Conservation (phyloP, 2,888 invertebrate genomes). For the Kuschelorhynchus macadamiae region DNA sequence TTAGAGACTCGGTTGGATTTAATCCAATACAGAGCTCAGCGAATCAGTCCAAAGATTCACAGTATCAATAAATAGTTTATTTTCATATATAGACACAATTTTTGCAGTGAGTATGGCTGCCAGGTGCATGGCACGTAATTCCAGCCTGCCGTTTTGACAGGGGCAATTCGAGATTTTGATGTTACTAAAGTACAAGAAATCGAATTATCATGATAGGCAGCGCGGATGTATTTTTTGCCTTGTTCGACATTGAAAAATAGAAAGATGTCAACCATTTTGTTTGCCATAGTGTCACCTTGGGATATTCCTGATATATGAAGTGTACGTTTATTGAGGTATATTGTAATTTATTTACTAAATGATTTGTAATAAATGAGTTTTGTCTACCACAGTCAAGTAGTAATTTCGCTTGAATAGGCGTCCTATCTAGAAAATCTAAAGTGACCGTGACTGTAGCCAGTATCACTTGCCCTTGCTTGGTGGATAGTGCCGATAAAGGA, state of each 20-base stretch:
- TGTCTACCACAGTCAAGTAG: slow-evolving; percentile 40
- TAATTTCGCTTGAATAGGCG: slow-evolving; percentile 11
- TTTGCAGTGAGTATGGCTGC: slow-evolving; percentile 23
- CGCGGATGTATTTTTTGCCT: slow-evolving; percentile 16
- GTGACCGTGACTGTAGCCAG: slow-evolving; percentile 32
- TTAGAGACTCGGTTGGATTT: slow-evolving; percentile 41
- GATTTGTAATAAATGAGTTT: slow-evolving; percentile 35
- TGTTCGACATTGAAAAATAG: slow-evolving; percentile 9
- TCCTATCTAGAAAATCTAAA: slow-evolving; percentile 10
- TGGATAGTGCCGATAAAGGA: slow-evolving; percentile 12
- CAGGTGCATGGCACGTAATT: slow-evolving; percentile 40
- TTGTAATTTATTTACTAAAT: slow-evolving; percentile 15
- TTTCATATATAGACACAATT: not conserved
- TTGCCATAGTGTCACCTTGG: slow-evolving; percentile 1
- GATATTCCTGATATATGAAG: slow-evolving; percentile 3
- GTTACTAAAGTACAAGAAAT: slow-evolving; percentile 35
- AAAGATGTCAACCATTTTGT: slow-evolving; percentile 12
- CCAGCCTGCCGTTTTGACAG: slow-evolving; percentile 44
- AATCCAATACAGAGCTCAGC: slow-evolving; percentile 28
- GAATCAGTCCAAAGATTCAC: slow-evolving; percentile 39
- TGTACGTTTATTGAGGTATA: slow-evolving; percentile 5
- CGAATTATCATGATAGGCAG: slow-evolving; percentile 15
- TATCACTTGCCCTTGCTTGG: slow-evolving; percentile 23
- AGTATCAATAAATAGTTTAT: not conserved
- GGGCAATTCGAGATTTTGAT: slow-evolving; percentile 57